Base-by-base conservation (phyloP, 2,797 vertebrate genomes). In the Triplophysa yarkandensis region DNA sequence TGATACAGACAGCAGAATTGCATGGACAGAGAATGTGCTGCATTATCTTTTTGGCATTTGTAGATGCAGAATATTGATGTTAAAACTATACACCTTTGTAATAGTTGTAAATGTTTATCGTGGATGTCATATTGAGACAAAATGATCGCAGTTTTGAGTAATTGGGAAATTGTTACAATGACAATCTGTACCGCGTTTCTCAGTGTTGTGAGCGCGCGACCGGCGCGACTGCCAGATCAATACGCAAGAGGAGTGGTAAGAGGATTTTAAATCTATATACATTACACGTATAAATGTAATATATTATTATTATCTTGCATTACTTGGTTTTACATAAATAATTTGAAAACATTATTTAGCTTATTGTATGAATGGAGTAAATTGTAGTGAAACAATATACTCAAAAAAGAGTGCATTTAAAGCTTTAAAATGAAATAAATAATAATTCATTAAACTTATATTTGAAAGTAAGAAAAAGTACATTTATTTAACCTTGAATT, bases 211-310 rank as follows among this genome's bases (percentile, higher is more conserved):
- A 32, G 52, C 30, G 73, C 43, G 41, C 43, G 55, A 16, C 43
- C 50, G 25, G 76, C 58, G 25, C 52, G 39, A 21, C 30, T 30
- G 28, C 48, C 82, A 0, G 70, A 77, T 55, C 68, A 77, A 6
- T 79, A 83, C 28, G 66, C 76, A 23, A 66, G 66, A 62, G 79
- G 77, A 68, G 71, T 82, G 81, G 83, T 84, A 66, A 82, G 80
- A 79, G 52, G 14, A 43, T 32, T 43, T 50, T 9, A 30, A 25
- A 25, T 30, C 39, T 39, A 2, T n/a, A 25, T 54, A n/a, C n/a
- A 54, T n/a, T n/a, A n/a, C n/a, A n/a, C n/a, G n/a, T n/a, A n/a
- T n/a, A 39, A 39, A 11, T 0, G 39, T 1, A 10, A 36, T 17
- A 39, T 4, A 11, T 4, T 52, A 1, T 36, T 46, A 6, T 6